phyloP scores from a whole-genome alignment of 2,113 vertebrate species.

The Anthoscopus minutus region DNA sequence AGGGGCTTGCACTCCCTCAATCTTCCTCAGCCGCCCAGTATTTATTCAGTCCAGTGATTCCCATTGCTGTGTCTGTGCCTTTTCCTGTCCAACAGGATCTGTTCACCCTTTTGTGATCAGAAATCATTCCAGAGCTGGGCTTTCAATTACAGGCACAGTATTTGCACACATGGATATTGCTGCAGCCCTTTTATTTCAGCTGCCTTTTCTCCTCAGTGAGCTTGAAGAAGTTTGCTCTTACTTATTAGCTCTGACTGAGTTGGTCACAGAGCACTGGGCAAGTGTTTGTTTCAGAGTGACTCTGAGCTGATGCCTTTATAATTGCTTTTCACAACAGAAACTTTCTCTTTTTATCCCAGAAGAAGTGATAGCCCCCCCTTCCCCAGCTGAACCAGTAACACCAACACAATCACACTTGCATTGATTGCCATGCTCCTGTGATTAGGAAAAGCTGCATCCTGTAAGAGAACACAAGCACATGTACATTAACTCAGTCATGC shows the following conservation, averaged over 20 bases:
- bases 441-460: background rate
- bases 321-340: background rate
- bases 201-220: background rate
- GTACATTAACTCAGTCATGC: background rate
- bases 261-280: background rate
- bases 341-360: background rate
- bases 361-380: background rate
- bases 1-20: background rate
- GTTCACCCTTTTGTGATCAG: background rate
- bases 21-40: background rate
- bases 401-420: background rate
- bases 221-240: background rate
- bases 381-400: background rate
- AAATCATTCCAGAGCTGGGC: background rate
- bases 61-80: accelerated
- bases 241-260: background rate
- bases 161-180: background rate
- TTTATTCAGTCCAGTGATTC: background rate
- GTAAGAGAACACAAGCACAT: background rate
- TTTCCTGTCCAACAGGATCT: background rate
- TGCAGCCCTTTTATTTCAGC: background rate
- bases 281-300: background rate
- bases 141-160: background rate
- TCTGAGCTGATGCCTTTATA: background rate
- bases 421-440: background rate